Conservation (phyloP, 2,888 invertebrate genomes). For the Geotrupes spiniger region DNA sequence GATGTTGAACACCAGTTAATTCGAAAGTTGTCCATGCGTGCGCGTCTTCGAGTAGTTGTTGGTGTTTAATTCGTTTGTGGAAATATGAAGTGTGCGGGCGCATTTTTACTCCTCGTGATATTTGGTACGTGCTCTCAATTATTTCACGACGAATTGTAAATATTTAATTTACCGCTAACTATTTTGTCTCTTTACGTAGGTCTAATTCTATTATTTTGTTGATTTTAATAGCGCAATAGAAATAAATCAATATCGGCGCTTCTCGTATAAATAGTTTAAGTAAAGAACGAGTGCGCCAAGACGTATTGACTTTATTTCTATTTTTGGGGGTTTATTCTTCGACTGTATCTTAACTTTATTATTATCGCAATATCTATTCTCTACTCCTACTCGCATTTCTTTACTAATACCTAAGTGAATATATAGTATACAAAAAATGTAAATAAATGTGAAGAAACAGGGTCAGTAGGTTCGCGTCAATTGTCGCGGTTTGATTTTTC, state of each 20-base stretch:
- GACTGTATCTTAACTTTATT: neutral
- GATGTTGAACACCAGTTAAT: conserved; percentile 24
- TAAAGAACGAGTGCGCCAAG: conserved; percentile 6
- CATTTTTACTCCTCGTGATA: conserved; percentile 22
- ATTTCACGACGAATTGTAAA: neutral
- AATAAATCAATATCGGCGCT: neutral
- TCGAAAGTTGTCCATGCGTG: conserved; percentile 26
- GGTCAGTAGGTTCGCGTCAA: neutral
- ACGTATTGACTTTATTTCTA: neutral
- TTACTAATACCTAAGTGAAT: conserved; percentile 1
- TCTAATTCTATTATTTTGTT: conserved; percentile 14
- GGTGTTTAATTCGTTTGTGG: conserved; percentile 12
- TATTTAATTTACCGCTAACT: conserved; percentile 10
- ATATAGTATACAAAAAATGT: neutral
- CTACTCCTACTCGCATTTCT: neutral
- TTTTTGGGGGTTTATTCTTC: neutral
- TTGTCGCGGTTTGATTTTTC: neutral
- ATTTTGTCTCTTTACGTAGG: neutral
- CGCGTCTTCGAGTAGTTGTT: conserved; percentile 13
- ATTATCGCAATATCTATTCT: neutral
- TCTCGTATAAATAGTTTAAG: neutral
- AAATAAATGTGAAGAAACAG: neutral
- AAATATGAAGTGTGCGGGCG: conserved; percentile 25
- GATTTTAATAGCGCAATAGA: neutral
- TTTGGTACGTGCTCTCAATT: conserved; percentile 25